Percentiles rank a stretch among this genome's conserved stretches.
phyloP scores from a whole-genome alignment of 1,140 invertebrate species.

The Batillaria attramentaria region DNA sequence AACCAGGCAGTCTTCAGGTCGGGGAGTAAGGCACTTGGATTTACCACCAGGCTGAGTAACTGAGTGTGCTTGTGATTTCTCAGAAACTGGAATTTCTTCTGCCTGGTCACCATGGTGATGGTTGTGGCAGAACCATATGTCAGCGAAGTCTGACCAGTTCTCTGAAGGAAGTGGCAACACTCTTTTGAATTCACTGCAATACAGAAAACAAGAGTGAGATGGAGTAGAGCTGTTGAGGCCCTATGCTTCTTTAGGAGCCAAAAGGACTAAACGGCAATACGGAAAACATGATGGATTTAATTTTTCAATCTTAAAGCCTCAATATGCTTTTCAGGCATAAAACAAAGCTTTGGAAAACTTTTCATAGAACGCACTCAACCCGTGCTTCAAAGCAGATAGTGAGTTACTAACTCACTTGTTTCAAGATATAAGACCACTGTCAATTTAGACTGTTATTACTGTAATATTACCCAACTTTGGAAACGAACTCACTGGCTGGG shows the following conservation, averaged over 20 bases:
- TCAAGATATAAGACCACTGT: too few relatives aligned
- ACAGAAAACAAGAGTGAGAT: not conserved
- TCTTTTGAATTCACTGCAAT: slow-evolving; percentile 49
- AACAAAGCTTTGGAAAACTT: too few relatives aligned
- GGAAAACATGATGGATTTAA: not conserved
- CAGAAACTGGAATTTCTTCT: not conserved
- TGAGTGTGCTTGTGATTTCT: too few relatives aligned
- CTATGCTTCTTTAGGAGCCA: too few relatives aligned
- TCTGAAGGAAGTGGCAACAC: slow-evolving; percentile 56
- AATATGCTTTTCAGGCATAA: too few relatives aligned
- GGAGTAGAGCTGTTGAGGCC: too few relatives aligned
- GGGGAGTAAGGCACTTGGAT: slow-evolving; percentile 36
- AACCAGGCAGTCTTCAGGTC: slow-evolving; percentile 52
- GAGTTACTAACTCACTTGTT: too few relatives aligned
- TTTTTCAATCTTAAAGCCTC: not conserved
- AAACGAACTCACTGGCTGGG: not conserved
- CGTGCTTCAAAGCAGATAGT: too few relatives aligned
- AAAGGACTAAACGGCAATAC: too few relatives aligned
- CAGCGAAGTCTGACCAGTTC: slow-evolving; percentile 58
- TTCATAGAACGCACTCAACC: too few relatives aligned
- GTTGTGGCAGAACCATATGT: slow-evolving; percentile 61
- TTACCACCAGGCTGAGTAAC: not conserved
- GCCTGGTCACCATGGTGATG: slow-evolving; percentile 26
- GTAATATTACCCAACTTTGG: not conserved
- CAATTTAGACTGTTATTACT: not conserved